Base-by-base conservation (phyloP, 2,888 invertebrate species). In the Chorisops tibialis region DNA sequence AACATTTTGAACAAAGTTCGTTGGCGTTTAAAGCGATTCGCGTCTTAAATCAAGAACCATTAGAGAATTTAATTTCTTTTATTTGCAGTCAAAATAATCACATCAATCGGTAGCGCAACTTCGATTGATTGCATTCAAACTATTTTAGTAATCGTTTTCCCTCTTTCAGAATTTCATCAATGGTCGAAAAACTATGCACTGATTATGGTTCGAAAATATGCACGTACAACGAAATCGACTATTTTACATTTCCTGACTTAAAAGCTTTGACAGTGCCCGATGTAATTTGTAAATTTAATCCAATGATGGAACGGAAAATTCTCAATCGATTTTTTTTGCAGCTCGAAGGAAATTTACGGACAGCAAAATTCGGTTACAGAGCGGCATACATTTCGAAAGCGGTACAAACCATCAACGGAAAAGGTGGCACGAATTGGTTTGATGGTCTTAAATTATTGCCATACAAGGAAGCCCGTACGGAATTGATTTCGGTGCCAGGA, bases 21-120 rank as follows among this genome's bases (percentile, higher is more conserved):
- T 75, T 83, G 65, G 82, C 86, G 63, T 90, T 89, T 70, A 83
- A 84, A 71, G 96, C 96, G 0, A 88, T 98, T n/a, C 83, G 98
- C 70, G 91, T 98, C 73, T 79, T 99, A 49, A 79, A 86, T 60
- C 98, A 98, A 75, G 92, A 96, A 70, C 88, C 94, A 0, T 83
- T 91, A 0, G 98, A 99, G 77, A 96, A 93, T 79, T 80, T 97
- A 11, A 91, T 99, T 74, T 89, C 94, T 9, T 98, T 98, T 75
- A 96, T 98, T 70, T 98, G 97, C 76, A 97, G 97, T 59, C 93
- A 96, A 63, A 98, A 98, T 75, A 99, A 99, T 78, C 89, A 98
- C 74, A 96, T 98, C 69, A 82, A 85, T 66, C 85, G 92, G 92
- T 91, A 79, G 49, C 47, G n/a, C 35, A 39, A 62, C 30, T 61